Evolutionary conservation across 2,113 vertebrate species (phyloP).

Genomic region (Nymphicus hollandicus): DNA sequence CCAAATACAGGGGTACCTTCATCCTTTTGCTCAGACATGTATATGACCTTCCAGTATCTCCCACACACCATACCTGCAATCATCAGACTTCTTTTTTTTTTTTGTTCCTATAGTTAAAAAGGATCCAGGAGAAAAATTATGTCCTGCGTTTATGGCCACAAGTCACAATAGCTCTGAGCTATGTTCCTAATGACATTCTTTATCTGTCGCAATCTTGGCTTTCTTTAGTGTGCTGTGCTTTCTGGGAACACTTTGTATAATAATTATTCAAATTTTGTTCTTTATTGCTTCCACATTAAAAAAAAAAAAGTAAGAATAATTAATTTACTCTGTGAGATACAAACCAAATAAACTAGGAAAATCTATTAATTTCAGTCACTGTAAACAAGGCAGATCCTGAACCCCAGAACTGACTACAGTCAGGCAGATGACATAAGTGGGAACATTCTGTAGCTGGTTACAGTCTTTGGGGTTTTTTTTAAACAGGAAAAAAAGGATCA

Average conservation of each 20-base stretch:
- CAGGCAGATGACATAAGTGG: background rate
- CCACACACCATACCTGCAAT: accelerated
- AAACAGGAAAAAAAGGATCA: background rate
- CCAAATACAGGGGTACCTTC: background rate
- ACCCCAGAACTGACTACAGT: background rate
- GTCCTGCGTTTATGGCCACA: background rate
- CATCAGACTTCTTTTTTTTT: background rate
- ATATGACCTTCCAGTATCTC: background rate
- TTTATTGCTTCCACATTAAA: background rate
- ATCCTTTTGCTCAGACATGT: background rate
- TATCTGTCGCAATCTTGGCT: conserved; percentile 1
- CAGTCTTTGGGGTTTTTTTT: background rate
- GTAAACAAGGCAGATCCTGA: background rate
- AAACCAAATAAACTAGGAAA: background rate
- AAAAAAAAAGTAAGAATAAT: background rate
- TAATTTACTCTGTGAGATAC: background rate
- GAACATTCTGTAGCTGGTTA: background rate
- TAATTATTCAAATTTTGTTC: background rate
- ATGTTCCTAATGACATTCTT: background rate
- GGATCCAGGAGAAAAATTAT: background rate
- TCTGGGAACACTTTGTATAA: background rate
- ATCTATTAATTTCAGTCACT: background rate
- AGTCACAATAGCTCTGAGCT: background rate
- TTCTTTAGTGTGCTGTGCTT: conserved; percentile 6
- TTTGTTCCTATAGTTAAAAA: background rate